Evolutionary conservation across 1,140 invertebrate genomes (phyloP), one percentile per base, ranked within the genome.

Genomic region (Scaptomyza graminum): DNA sequence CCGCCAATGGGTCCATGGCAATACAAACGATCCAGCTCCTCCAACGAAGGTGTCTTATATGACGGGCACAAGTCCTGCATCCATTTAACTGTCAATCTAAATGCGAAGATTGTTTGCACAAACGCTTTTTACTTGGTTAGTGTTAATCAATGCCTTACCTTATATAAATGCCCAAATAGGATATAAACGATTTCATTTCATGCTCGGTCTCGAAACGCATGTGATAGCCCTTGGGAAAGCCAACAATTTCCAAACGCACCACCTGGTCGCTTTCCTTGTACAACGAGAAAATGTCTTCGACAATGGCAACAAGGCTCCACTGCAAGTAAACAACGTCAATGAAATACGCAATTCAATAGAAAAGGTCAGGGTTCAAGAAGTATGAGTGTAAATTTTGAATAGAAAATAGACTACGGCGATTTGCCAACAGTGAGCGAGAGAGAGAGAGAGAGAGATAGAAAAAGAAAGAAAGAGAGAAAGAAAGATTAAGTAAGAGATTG

Each of bases 1-100:
- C 95, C 95, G 12, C 96, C 96, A 66, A 98, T 95, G 59, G 97
- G 97, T 28, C 97, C 97, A 93, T 98, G 97, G 84, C 96, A 97
- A 92, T 95, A 96, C 61, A 96, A 92, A 50, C 93, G 92, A 75
- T 95, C 93, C n/a, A 98, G 90, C 79, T 93, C 94, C 76, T 94
- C 93, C 37, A 98, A 92, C 13, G 95, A 96, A 18, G 97, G 97
- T 3, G 96, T 96, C 55, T 93, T 91, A 43, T 96, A 93, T 72
- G 97, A 95, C 88, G 94, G 94, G 88, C 96, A 98, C 46, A 98
- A 92, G 93, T 98, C 97, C 87, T 97, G 97, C 25, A 95, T 97
- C 97, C 97, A 98, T 92, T 97, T 97, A 18, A 95, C 94, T 62
- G 95, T 95, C 52, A 98, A 92, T 77, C 97, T 94, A 68, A 11